Evolutionary conservation across 2,797 vertebrate species (phyloP).

Genomic region (Acanthiza pusilla): DNA sequence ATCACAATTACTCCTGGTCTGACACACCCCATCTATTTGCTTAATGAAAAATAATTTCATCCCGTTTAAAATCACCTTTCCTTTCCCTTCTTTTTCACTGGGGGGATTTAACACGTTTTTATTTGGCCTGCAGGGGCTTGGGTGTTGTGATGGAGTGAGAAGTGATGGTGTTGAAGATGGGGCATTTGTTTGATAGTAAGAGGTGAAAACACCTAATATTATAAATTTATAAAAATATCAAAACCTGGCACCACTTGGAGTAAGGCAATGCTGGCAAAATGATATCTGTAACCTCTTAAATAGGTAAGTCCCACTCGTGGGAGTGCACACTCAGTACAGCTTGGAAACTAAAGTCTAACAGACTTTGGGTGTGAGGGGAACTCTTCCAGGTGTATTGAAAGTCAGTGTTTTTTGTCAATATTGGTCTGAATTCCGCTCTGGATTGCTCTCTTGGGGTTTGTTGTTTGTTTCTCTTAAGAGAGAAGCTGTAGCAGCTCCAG

Average conservation of each 20-base stretch:
- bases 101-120: background rate
- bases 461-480: background rate
- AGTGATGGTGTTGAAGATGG: background rate
- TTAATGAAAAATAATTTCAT: background rate
- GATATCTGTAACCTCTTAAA: background rate
- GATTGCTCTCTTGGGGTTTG: background rate
- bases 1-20: background rate
- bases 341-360: background rate
- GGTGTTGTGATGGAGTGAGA: background rate
- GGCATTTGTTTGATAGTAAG: background rate
- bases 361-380: background rate
- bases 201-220: background rate
- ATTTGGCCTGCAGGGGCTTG: background rate
- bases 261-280: background rate
- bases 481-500: background rate
- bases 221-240: background rate
- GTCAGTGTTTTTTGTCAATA: rapidly evolving
- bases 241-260: background rate
- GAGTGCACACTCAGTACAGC: rapidly evolving
- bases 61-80: background rate
- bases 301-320: background rate
- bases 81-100: background rate
- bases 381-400: background rate
- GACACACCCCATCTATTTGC: background rate
- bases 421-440: background rate